phyloP scores from a whole-genome alignment of 2,888 invertebrate genomes.

The Callosobruchus maculatus region DNA sequence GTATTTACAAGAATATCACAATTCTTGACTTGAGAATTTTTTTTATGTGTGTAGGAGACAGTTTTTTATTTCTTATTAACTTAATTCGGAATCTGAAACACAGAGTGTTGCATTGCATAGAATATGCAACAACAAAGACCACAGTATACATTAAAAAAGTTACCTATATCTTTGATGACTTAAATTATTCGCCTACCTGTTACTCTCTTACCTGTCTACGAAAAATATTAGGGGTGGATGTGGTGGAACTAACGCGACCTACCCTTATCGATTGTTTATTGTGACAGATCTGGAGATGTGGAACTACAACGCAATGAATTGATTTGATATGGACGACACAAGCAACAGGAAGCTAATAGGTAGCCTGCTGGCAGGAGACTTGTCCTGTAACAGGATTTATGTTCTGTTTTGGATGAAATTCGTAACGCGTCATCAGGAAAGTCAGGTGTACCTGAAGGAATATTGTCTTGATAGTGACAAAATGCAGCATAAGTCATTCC shows the following conservation, averaged over 20 bases:
- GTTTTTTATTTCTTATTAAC: too few relatives aligned
- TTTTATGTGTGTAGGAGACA: too few relatives aligned
- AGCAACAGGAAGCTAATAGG: background rate
- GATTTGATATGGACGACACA: constrained; percentile 3
- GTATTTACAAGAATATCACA: too few relatives aligned
- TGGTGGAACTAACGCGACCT: constrained; percentile 5
- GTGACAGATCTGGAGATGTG: constrained; percentile 5
- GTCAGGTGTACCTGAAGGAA: background rate
- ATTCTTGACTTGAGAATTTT: too few relatives aligned
- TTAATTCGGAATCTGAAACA: too few relatives aligned
- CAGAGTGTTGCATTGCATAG: too few relatives aligned
- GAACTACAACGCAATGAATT: constrained; percentile 3
- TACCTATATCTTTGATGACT: too few relatives aligned
- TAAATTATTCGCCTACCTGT: constrained; percentile 1
- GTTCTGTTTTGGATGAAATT: background rate
- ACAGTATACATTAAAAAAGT: too few relatives aligned
- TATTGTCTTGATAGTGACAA: background rate
- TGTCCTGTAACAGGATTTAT: constrained; percentile 1
- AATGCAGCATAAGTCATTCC: too few relatives aligned
- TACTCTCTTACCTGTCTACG: background rate
- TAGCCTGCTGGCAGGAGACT: background rate
- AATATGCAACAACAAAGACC: too few relatives aligned
- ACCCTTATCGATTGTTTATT: constrained; percentile 7
- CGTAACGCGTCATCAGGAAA: background rate
- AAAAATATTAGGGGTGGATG: background rate